Evolutionary conservation across 2,113 vertebrate species (phyloP), one percentile per base, ranked within the genome.

Genomic region (Tichodroma muraria): DNA sequence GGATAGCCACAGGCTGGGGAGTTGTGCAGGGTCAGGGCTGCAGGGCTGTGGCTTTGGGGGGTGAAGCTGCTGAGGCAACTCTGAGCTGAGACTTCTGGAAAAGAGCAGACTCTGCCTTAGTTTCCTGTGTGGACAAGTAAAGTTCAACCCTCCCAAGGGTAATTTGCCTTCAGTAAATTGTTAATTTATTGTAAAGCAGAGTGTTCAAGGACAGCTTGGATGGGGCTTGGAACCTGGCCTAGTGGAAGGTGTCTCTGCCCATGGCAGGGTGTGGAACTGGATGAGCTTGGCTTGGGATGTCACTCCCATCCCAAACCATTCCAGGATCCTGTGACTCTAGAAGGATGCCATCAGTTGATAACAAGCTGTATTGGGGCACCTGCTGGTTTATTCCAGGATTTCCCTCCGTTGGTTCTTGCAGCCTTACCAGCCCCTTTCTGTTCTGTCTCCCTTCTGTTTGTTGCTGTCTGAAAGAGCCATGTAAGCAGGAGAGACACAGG

Each of bases 381-480:
- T 93, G 49, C 14, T 25, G 9, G 45, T 72, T 92, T 86, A 72
- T 95, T 91, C 70, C 57, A 85, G 80, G 86, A 45, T 89, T 93
- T 73, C 91, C 73, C 83, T 65, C 80, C 14, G 1, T 80, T 15
- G 1, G 28, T 73, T 90, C 85, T 70, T 84, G 57, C 65, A 66
- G 57, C 47, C 71, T 81, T 76, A 33, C 72, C 69, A 44, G 76
- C 72, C 53, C 10, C 0, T 84, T 84, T 71, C 75, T 95, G 35
- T 64, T 79, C 80, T 60, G 22, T 81, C 45, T 94, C 35, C 72
- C 72, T 90, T 93, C 78, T 93, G 84, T 60, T 90, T 93, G 84
- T 60, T 90, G 66, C 84, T 89, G 69, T 78, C 90, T 76, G 93
- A 89, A 88, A 47, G 78, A 93, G 73, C 65, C 87, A 66, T 14